phyloP scores from a whole-genome alignment of 2,888 invertebrate species.

The Lycia hirtaria region DNA sequence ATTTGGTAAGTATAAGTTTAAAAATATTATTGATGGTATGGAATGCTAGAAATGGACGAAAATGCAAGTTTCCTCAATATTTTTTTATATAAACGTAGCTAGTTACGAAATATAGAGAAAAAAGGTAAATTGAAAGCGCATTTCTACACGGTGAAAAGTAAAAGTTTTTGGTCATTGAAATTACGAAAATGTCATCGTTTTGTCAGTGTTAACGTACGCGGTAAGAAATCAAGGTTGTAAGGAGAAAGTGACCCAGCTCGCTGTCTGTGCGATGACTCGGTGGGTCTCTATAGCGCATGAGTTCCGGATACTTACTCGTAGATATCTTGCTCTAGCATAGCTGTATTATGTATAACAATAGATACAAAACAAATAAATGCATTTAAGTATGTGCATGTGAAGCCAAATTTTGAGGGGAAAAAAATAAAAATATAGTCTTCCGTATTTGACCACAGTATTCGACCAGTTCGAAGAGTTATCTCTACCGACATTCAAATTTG shows the following conservation, averaged over 20 bases:
- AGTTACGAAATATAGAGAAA: constrained; percentile 53
- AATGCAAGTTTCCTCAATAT: constrained; percentile 43
- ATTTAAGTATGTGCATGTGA: background rate
- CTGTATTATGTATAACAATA: background rate
- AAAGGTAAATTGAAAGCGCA: constrained; percentile 46
- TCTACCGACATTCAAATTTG: background rate
- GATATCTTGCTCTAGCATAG: constrained; percentile 4
- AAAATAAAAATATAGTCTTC: background rate
- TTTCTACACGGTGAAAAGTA: constrained; percentile 67
- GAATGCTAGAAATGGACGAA: constrained; percentile 20
- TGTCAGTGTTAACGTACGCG: constrained; percentile 68
- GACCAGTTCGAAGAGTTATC: background rate
- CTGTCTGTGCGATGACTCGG: constrained; percentile 52
- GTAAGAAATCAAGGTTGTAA: constrained; percentile 81
- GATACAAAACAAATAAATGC: background rate
- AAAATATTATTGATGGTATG: constrained; percentile 24
- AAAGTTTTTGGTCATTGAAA: constrained; percentile 68
- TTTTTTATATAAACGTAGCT: constrained; percentile 47
- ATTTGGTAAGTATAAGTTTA: constrained; percentile 41
- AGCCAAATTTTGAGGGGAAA: background rate
- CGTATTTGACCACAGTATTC: background rate
- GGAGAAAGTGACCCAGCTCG: constrained; percentile 80
- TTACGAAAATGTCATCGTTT: constrained; percentile 73
- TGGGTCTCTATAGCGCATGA: constrained; percentile 49
- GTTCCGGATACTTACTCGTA: constrained; percentile 43